Evolutionary conservation across 2,888 invertebrate genomes (phyloP).

Genomic region (Siphlonurus alternatus): DNA sequence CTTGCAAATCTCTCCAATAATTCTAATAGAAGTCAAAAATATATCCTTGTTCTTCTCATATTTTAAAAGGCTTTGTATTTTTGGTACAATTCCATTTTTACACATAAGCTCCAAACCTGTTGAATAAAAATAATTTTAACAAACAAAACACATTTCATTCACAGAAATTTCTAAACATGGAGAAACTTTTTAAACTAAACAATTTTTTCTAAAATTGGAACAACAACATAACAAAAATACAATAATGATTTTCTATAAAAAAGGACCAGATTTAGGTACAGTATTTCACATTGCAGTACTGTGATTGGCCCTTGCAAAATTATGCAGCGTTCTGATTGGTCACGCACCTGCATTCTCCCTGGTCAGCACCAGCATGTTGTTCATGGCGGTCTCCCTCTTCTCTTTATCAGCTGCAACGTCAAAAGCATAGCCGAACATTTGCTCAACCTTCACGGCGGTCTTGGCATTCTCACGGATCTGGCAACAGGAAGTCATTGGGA

Average conservation of each 20-base stretch:
- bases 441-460: conserved; percentile 47
- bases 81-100: conserved; percentile 43
- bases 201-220: no score
- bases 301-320: no score
- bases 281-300: no score
- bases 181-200: background rate
- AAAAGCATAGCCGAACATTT: conserved; percentile 73
- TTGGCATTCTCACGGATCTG: conserved; percentile 15
- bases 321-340: no score
- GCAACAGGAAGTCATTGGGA: background rate
- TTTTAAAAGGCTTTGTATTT: conserved; percentile 55
- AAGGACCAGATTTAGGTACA: no score
- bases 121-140: background rate
- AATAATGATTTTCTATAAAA: no score
- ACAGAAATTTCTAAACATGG: background rate
- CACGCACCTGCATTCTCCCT: conserved; percentile 74
- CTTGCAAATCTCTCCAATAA: conserved; percentile 71
- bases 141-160: background rate
- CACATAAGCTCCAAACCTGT: conserved; percentile 41
- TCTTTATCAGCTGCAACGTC: conserved; percentile 44
- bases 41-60: conserved; percentile 62
- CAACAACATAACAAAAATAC: no score
- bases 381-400: conserved; percentile 69
- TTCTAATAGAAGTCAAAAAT: conserved; percentile 47
- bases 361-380: conserved; percentile 79